A percentile compares a stretch with the other conserved stretches of the same genome.
phyloP scores from a whole-genome alignment of 2,888 invertebrate species.

The Zygogramma bicolorata region DNA sequence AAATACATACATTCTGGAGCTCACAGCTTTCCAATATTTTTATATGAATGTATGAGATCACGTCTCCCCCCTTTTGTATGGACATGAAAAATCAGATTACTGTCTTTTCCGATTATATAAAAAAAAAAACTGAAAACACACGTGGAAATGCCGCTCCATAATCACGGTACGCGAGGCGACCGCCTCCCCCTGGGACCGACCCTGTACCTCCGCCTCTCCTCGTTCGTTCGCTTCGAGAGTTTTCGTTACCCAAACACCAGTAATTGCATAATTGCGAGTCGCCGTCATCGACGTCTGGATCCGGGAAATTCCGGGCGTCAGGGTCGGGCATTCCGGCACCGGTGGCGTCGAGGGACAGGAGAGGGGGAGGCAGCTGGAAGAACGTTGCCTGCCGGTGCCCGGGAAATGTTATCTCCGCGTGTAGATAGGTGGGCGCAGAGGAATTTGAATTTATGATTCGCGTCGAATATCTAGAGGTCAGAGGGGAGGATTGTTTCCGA shows the following conservation, averaged over 20 bases:
- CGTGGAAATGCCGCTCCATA: too few species aligned
- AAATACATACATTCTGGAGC: too few species aligned
- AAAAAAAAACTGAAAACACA: too few species aligned
- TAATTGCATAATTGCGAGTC: slow-evolving; percentile 54
- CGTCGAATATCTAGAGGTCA: too few species aligned
- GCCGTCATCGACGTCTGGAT: slow-evolving; percentile 41
- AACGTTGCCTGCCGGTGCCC: neutral
- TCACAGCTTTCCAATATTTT: too few species aligned
- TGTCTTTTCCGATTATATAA: too few species aligned
- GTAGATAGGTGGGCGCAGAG: neutral
- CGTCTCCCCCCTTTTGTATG: too few species aligned
- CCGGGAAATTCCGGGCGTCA: slow-evolving; percentile 45
- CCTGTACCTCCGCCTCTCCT: too few species aligned
- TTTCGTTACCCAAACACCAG: slow-evolving; percentile 56
- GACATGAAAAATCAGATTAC: too few species aligned
- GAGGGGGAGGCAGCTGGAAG: neutral
- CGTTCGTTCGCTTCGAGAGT: slow-evolving; percentile 52
- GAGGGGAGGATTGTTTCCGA: too few species aligned
- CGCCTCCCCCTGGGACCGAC: slow-evolving; percentile 18
- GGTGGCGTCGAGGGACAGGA: neutral
- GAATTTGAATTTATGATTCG: slow-evolving; percentile 1
- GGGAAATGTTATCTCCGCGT: slow-evolving; percentile 1
- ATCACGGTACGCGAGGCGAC: too few species aligned
- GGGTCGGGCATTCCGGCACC: slow-evolving; percentile 3
- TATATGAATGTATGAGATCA: too few species aligned